These are phyloP conservation scores for Stegophylla sp. DNA, from an alignment of 2,888 invertebrate species.

Conservation along the genomic window DNA sequence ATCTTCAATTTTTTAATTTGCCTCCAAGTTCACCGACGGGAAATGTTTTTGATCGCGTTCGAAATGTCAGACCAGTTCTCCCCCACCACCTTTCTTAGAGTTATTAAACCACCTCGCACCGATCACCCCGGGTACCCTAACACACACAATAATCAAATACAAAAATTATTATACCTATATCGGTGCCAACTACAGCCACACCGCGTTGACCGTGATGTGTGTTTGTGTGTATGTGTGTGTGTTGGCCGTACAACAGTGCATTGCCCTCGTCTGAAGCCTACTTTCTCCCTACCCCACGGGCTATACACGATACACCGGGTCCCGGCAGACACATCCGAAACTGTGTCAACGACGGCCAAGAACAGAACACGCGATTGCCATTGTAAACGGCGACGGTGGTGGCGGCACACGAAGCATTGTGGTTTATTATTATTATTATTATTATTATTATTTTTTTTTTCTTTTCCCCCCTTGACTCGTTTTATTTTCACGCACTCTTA, in stretches of 20 bases:
- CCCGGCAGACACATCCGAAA: slow-evolving; percentile 7
- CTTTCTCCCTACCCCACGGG: slow-evolving; percentile 56
- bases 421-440: too few species aligned
- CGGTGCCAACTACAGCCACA: slow-evolving; percentile 28
- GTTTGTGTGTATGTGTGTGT: not conserved
- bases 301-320: not conserved
- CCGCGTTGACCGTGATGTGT: slow-evolving; percentile 52
- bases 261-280: slow-evolving; percentile 52
- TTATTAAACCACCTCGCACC: too few species aligned
- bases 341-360: slow-evolving; percentile 54
- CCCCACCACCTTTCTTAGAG: too few species aligned
- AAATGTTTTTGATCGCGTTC: too few species aligned
- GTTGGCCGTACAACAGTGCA: slow-evolving; percentile 28
- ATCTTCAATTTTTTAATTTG: too few species aligned
- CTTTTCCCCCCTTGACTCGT: not conserved
- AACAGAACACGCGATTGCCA: slow-evolving; percentile 39
- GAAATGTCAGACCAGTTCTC: too few species aligned
- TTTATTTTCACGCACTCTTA: not conserved
- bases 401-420: not conserved
- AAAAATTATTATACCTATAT: not conserved
- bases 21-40: too few species aligned
- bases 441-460: too few species aligned
- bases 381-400: slow-evolving; percentile 1
- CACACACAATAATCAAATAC: not conserved
- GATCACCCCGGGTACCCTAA: too few species aligned